Evolutionary conservation across 2,113 vertebrate genomes (phyloP), one percentile per base, ranked within the genome.

Genomic region (Campylomormyrus tamandua): DNA sequence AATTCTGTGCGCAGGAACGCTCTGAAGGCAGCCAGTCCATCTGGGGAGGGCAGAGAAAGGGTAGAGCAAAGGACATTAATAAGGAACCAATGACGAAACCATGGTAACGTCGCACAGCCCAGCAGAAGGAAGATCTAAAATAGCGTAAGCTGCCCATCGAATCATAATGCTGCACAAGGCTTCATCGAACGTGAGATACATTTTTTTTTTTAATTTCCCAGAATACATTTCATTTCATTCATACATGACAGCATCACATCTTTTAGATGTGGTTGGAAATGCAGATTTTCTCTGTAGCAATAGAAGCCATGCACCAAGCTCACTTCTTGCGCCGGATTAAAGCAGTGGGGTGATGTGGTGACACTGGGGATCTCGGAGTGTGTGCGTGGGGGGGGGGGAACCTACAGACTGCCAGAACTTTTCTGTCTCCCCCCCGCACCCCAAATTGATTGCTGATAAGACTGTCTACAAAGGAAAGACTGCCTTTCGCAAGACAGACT

Each of bases 1-100:
- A 99, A 99, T 94, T 99, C 98, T 0, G 98, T 99, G 93, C 97
- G 97, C 90, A 99, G 95, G 94, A 99, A 99, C 89, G 98, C 97
- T 92, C 98, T 95, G 95, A 99, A 99, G 46, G 98, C 97, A 62
- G 98, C 98, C 89, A 99, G 95, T 0, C 98, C 98, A 5, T 98
- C 98, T 99, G 96, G 93, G 83, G 90, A 66, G 88, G 56, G 91
- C 83, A 70, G 90, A 91, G 87, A 90, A 77, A 87, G 87, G 90
- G 88, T 88, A 89, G 66, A 56, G 52, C 70, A n/a, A 83, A 17
- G 77, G 86, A 53, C 27, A 7, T 48, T 4, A 27, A n/a, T 31
- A 35, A 93, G 93, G 49, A 85, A 85, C 89, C 88, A 86, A 92
- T 92, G 5, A 92, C 94, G 91, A 46, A 91, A 80, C 91, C 92